Conservation (phyloP, 1,140 invertebrate genomes). For the Penaeus indicus region DNA sequence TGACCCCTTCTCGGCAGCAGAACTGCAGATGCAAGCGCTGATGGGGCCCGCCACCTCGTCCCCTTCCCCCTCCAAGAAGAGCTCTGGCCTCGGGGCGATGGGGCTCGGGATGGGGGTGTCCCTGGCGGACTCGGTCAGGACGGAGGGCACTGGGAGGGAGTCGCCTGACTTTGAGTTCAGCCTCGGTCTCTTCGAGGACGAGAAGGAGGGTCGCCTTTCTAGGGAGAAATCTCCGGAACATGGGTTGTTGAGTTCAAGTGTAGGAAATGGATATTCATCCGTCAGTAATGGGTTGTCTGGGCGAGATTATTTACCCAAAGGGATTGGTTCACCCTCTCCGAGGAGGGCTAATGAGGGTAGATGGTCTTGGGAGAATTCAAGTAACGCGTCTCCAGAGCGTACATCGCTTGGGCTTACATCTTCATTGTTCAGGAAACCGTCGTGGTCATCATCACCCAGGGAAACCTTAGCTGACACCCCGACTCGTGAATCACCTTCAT, state of each 20-base stretch:
- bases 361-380: constrained; percentile 33
- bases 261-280: neutral
- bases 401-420: constrained; percentile 33
- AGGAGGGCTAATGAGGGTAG: constrained; percentile 25
- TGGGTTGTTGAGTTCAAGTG: constrained; percentile 13
- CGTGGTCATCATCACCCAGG: neutral
- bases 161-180: constrained; percentile 47
- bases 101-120: constrained; percentile 38
- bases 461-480: too few relatives aligned
- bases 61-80: constrained; percentile 40
- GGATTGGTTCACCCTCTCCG: constrained; percentile 31
- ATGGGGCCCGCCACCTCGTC: constrained; percentile 51
- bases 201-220: constrained; percentile 11
- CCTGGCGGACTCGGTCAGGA: constrained; percentile 32
- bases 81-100: constrained; percentile 47
- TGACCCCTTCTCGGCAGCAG: constrained; percentile 66
- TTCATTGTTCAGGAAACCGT: constrained; percentile 15
- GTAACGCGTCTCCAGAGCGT: neutral
- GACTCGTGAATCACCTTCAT: too few relatives aligned
- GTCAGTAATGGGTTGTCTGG: constrained; percentile 29
- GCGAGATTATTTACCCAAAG: constrained; percentile 15
- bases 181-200: constrained; percentile 15
- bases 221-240: constrained; percentile 28
- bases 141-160: constrained; percentile 44
- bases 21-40: constrained; percentile 64